Percentiles rank a stretch among this genome's conserved stretches.
phyloP scores from a whole-genome alignment of 2,113 vertebrate species.

The Rattus rattus region DNA sequence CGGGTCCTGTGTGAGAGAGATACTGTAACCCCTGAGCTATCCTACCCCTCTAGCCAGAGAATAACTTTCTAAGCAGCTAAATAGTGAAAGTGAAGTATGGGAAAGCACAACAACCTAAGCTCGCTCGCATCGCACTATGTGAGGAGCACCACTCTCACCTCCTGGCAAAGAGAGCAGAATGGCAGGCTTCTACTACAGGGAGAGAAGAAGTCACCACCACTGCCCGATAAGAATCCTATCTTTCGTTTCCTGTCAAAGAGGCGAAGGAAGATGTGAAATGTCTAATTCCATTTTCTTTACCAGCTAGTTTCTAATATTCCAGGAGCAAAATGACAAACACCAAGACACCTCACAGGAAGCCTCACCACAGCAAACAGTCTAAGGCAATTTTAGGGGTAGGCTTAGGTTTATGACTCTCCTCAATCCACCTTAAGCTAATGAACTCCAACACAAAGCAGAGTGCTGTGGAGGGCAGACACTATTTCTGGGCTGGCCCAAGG shows the following conservation, averaged over 20 bases:
- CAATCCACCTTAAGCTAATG: not conserved
- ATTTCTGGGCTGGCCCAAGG: not conserved
- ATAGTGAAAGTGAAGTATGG: not conserved
- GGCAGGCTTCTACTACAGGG: not conserved
- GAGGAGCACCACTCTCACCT: not conserved
- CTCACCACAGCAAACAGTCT: not conserved
- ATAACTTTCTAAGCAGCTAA: not conserved
- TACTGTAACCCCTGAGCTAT: not conserved
- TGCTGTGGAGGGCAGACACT: not conserved
- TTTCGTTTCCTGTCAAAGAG: not conserved
- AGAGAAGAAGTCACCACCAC: not conserved
- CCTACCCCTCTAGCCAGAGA: not conserved
- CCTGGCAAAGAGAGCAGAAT: not conserved
- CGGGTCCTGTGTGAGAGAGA: not conserved
- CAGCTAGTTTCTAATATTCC: not conserved
- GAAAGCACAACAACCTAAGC: not conserved
- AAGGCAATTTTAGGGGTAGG: not conserved
- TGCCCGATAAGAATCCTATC: not conserved
- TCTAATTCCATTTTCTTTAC: not conserved
- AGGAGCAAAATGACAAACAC: not conserved
- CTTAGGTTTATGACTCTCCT: not conserved
- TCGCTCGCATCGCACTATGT: not conserved
- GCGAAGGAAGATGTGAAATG: not conserved
- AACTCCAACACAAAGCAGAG: not conserved
- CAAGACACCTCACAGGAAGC: not conserved